Evolutionary conservation across 2,888 invertebrate species (phyloP).

Genomic region (Eremobia ochroleuca): DNA sequence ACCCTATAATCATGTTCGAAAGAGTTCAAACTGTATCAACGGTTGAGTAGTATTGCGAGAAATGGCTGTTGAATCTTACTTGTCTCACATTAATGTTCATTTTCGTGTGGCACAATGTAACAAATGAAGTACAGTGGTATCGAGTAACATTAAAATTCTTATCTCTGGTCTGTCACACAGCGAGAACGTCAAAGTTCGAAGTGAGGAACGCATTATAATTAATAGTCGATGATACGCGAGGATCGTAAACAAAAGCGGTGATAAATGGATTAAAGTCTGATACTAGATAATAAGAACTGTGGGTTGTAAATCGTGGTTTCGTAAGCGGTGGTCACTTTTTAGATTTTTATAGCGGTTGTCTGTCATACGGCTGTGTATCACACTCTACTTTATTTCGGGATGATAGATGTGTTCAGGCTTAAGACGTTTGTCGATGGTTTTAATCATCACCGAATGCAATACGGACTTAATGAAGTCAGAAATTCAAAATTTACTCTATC

Average conservation of each 20-base stretch:
- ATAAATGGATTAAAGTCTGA: slow-evolving; percentile 90
- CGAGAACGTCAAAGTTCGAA: slow-evolving; percentile 90
- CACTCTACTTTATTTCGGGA: slow-evolving; percentile 21
- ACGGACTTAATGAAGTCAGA: slow-evolving; percentile 12
- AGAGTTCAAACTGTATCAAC: slow-evolving; percentile 75
- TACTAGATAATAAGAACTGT: slow-evolving; percentile 88
- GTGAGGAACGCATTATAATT: slow-evolving; percentile 90
- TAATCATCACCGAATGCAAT: slow-evolving; percentile 24
- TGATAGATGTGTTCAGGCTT: slow-evolving; percentile 25
- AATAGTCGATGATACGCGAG: slow-evolving; percentile 91
- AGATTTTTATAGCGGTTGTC: slow-evolving; percentile 66
- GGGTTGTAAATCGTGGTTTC: slow-evolving; percentile 89
- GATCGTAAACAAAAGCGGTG: slow-evolving; percentile 91
- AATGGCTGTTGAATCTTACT: slow-evolving; percentile 63
- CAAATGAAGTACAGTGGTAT: slow-evolving; percentile 81
- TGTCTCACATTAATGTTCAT: slow-evolving; percentile 67
- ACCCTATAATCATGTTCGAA: slow-evolving; percentile 67
- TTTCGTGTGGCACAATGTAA: slow-evolving; percentile 69
- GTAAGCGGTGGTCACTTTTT: slow-evolving; percentile 86
- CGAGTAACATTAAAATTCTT: slow-evolving; percentile 90
- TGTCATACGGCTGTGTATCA: slow-evolving; percentile 69
- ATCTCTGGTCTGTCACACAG: slow-evolving; percentile 90
- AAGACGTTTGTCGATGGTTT: slow-evolving; percentile 34
- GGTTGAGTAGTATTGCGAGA: slow-evolving; percentile 29
- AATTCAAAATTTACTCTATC: background rate